phyloP scores from a whole-genome alignment of 1,140 invertebrate species.

The Zaprionus tsacasi region DNA sequence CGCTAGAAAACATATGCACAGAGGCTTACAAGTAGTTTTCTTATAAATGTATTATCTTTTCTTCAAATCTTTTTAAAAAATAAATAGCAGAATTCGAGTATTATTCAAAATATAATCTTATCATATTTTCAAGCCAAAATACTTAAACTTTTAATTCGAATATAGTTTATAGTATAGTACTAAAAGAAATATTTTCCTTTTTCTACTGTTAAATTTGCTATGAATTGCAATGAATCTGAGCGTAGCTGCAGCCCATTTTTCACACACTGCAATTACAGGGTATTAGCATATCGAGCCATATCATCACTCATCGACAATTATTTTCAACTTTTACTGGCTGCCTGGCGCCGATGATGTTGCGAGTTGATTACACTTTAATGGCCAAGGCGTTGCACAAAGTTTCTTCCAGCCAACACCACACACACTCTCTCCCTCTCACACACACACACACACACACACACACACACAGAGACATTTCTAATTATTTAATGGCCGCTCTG shows the following conservation, averaged over 20 bases:
- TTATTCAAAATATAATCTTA: too few relatives aligned
- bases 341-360: conserved; percentile 71
- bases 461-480: conserved; percentile 69
- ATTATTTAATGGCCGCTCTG: conserved; percentile 78
- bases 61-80: too few relatives aligned
- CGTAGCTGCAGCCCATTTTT: neutral
- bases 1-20: too few relatives aligned
- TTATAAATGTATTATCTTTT: too few relatives aligned
- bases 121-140: too few relatives aligned
- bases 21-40: too few relatives aligned
- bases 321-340: conserved; percentile 25
- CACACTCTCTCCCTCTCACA: neutral
- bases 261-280: conserved; percentile 12
- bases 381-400: conserved; percentile 69
- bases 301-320: neutral
- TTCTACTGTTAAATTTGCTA: too few relatives aligned
- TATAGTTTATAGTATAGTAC: too few relatives aligned
- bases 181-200: too few relatives aligned
- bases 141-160: too few relatives aligned
- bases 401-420: conserved; percentile 29
- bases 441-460: conserved; percentile 7
- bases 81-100: too few relatives aligned
- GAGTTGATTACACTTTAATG: conserved; percentile 80
- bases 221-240: neutral
- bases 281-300: conserved; percentile 15